phyloP scores from a whole-genome alignment of 2,797 vertebrate species.

The Hypotaenidia philippensis region DNA sequence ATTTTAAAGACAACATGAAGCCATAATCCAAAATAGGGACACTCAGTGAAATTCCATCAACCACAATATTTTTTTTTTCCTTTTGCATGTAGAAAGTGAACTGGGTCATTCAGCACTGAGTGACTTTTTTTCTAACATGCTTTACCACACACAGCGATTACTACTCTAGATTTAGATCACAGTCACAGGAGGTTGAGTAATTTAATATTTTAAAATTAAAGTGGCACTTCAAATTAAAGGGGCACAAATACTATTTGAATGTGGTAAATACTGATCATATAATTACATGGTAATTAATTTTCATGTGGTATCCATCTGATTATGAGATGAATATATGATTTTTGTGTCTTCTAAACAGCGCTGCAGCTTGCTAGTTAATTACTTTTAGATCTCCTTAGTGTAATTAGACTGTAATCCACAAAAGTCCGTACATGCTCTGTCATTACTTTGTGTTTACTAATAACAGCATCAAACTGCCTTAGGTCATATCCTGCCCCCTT shows the following conservation, averaged over 20 bases:
- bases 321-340: slow-evolving; percentile 30
- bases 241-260: slow-evolving; percentile 19
- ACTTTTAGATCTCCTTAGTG: slow-evolving; percentile 53
- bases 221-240: slow-evolving; percentile 48
- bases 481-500: not conserved
- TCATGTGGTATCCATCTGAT: not conserved
- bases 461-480: not conserved
- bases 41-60: slow-evolving; percentile 13
- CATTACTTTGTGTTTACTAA: slow-evolving; percentile 18
- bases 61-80: not conserved
- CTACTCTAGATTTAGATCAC: slow-evolving; percentile 37
- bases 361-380: slow-evolving; percentile 52
- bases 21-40: not conserved
- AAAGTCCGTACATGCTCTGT: slow-evolving; percentile 3
- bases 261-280: slow-evolving; percentile 23
- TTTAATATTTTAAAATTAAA: slow-evolving; percentile 56
- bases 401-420: slow-evolving; percentile 48
- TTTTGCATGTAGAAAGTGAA: slow-evolving; percentile 11
- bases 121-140: not conserved
- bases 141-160: not conserved
- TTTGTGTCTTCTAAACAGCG: slow-evolving; percentile 28
- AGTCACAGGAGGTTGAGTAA: slow-evolving; percentile 25
- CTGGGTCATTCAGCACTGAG: slow-evolving; percentile 3
- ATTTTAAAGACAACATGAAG: not conserved
- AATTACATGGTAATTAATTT: slow-evolving; percentile 63